Evolutionary conservation across 2,797 vertebrate species (phyloP), one percentile per base, ranked within the genome.

Genomic region (Acanthiza pusilla): DNA sequence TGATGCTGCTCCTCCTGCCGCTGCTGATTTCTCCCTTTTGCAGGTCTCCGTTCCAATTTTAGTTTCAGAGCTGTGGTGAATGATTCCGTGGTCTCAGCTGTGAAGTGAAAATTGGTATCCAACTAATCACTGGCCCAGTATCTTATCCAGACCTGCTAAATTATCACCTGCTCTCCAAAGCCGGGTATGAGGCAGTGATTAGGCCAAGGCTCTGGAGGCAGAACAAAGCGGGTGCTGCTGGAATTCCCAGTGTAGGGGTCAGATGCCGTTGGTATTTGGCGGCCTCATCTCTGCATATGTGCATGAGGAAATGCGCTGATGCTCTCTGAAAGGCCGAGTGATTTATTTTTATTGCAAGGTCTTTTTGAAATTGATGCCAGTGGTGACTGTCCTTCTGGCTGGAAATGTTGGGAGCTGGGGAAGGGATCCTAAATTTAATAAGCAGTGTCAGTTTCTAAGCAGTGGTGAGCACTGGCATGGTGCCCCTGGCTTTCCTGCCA

Each of bases 351-450:
- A 91, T 95, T 95, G 79, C 91, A 72, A 40, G 65, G 75, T 88
- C 92, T 92, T 95, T 96, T 94, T 96, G 94, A 97, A 96, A 95
- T 85, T 60, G 50, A 61, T 96, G 97, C 95, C 96, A 95, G 92
- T 7, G 22, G 68, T 66, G 82, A 90, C 79, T 91, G 76, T 94
- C 91, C 84, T 95, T 89, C 89, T 91, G 88, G 78, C 89, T 92
- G 75, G 73, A 89, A 94, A n/a, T 45, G 57, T 92, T 87, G 61
- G 54, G 88, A 94, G 66, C 65, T 5, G 13, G 40, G 61, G 85
- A 88, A 54, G 68, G 57, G 78, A 93, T 92, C 79, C 75, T 87
- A 36, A 61, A 42, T 53, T 65, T 89, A 86, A 93, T 77, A 66
- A 87, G 71, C 43, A 22, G 60, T 80, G 76, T 93, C 65, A 61